phyloP scores from a whole-genome alignment of 2,888 invertebrate genomes.

The Orgyia antiqua region DNA sequence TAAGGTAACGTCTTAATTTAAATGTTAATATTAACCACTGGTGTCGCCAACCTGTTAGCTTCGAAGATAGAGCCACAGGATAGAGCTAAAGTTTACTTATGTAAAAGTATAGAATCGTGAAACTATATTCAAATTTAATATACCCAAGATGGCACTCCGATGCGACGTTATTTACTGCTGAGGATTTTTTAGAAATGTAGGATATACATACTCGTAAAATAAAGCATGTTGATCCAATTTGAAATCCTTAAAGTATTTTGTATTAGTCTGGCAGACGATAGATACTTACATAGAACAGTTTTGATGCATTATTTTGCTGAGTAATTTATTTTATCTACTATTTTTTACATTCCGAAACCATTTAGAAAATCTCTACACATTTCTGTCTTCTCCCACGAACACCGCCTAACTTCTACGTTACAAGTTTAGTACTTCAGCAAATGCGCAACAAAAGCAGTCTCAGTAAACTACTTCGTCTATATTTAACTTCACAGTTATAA shows the following conservation, averaged over 20 bases:
- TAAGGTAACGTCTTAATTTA: slow-evolving; percentile 46
- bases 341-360: no score
- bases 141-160: not conserved
- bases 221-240: slow-evolving; percentile 10
- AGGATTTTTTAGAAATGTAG: not conserved
- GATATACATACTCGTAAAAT: slow-evolving; percentile 4
- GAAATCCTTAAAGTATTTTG: slow-evolving; percentile 7
- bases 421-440: no score
- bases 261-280: slow-evolving; percentile 10
- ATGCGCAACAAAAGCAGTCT: no score
- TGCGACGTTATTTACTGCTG: not conserved
- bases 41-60: slow-evolving; percentile 34
- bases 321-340: not conserved
- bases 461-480: no score
- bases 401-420: no score
- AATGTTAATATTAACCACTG: slow-evolving; percentile 53
- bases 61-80: no score
- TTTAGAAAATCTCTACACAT: no score
- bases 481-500: no score
- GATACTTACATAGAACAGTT: slow-evolving; percentile 8
- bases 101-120: no score
- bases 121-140: no score
- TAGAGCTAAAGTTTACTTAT: no score
- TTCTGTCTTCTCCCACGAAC: no score
- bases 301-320: slow-evolving; percentile 11